Conservation (phyloP, 2,113 vertebrate genomes). For the Sakesphorus luctuosus region DNA sequence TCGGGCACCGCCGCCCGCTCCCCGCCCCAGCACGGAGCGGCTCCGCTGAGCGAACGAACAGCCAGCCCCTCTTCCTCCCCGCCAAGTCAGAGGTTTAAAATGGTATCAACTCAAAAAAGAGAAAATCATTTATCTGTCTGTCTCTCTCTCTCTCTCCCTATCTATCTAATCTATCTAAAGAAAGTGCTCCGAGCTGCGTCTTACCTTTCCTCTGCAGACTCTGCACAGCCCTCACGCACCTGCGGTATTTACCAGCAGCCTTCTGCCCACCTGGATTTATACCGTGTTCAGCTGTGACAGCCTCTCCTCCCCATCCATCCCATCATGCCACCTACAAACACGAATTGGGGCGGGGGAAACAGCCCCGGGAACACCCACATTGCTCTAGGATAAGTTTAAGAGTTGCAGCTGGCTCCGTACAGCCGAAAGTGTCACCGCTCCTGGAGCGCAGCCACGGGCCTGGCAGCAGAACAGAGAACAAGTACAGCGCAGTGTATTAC, state of each 20-base stretch:
- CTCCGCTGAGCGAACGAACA: background rate
- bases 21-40: too few relatives aligned
- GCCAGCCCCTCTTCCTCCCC: rapidly evolving
- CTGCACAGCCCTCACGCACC: rapidly evolving
- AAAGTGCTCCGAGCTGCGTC: rapidly evolving
- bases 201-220: background rate
- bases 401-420: rapidly evolving
- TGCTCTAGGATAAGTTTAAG: background rate
- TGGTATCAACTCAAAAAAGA: rapidly evolving
- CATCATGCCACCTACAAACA: rapidly evolving
- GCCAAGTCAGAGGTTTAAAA: rapidly evolving
- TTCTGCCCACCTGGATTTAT: rapidly evolving
- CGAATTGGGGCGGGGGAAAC: background rate
- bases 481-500: rapidly evolving
- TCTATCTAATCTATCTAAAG: too few relatives aligned
- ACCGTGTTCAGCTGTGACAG: rapidly evolving
- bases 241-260: rapidly evolving
- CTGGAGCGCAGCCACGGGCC: background rate
- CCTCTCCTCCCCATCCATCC: background rate
- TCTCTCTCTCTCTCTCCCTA: too few relatives aligned
- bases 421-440: background rate
- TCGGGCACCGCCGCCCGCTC: background rate
- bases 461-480: background rate
- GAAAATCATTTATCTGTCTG: too few relatives aligned
- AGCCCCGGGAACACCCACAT: background rate